Percentiles rank a stretch among this genome's conserved stretches.
These are phyloP conservation scores for Encarsia formosa DNA, from an alignment of 2,888 invertebrate species.

Conservation along the genomic window DNA sequence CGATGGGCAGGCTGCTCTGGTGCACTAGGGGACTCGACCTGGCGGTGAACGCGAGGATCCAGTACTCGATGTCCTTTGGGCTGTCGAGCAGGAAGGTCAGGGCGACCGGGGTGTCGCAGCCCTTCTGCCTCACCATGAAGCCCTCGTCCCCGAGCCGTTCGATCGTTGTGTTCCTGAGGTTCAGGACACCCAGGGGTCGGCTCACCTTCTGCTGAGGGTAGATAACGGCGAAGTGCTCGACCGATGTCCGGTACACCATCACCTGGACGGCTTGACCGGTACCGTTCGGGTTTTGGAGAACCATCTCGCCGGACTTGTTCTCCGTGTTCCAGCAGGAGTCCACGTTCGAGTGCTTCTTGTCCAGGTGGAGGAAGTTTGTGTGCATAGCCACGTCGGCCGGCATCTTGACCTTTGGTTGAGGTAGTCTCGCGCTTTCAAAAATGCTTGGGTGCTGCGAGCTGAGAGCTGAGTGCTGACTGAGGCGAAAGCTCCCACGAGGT, in stretches of 20 bases:
- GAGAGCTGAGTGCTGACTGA: no score
- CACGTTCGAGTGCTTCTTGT: slow-evolving; percentile 42
- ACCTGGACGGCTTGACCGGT: slow-evolving; percentile 61
- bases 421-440: slow-evolving; percentile 7
- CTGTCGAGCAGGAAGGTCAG: slow-evolving; percentile 59
- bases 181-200: slow-evolving; percentile 60
- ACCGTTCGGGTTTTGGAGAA: slow-evolving; percentile 57
- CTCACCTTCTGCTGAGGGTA: slow-evolving; percentile 63
- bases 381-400: slow-evolving; percentile 51
- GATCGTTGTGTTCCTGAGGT: slow-evolving; percentile 59
- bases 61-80: slow-evolving; percentile 58
- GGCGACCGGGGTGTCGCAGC: slow-evolving; percentile 61
- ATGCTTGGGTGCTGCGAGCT: no score
- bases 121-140: slow-evolving; percentile 60
- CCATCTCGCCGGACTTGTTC: slow-evolving; percentile 62
- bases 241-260: slow-evolving; percentile 61
- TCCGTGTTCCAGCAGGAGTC: slow-evolving; percentile 57
- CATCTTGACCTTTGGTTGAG: slow-evolving; percentile 37
- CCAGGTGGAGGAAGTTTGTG: slow-evolving; percentile 43
- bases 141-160: slow-evolving; percentile 56
- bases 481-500: no score
- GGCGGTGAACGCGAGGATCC: slow-evolving; percentile 60
- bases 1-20: slow-evolving; percentile 58
- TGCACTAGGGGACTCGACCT: slow-evolving; percentile 53
- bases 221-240: slow-evolving; percentile 64